Base-by-base conservation (phyloP, 2,113 vertebrate genomes). In the Toxotes jaculatrix region DNA sequence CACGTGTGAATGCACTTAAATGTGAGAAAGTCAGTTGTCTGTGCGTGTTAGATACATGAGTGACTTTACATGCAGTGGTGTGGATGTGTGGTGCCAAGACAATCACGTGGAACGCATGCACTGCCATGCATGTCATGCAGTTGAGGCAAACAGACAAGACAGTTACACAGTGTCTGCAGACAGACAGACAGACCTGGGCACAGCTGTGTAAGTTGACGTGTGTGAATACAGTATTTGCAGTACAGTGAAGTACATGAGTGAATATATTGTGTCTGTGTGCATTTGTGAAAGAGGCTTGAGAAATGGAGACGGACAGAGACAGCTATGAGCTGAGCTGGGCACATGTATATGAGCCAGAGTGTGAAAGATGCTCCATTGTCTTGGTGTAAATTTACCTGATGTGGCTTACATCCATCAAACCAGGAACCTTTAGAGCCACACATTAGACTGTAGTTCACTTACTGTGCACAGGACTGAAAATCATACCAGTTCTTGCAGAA, bases 301-400 rank as follows among this genome's bases (percentile, higher is more conserved):
- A 88, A 80, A 93, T 80, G 85, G 82, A 88, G 59, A 87, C 72
- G 32, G 53, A 92, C 87, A 86, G 74, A 90, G 82, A 88, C 62
- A 83, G 83, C 81, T 87, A 32, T 84, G 77, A 85, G 82, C 88
- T 84, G 82, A 91, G 91, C 38, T 86, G 72, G 68, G 80, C 81
- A 90, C 90, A 84, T 40, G 74, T 76, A 75, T 66, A 86, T 43
- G 7, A 93, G 93, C 89, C 84, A 95, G 96, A 97, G 96, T 96
- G 97, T 97, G 96, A 96, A 96, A 97, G 96, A 95, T 96, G 96
- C 95, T 94, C 86, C 88, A 77, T 61, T 88, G 92, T 93, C 43
- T 68, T 93, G 92, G 90, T 85, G 92, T 76, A 88, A 89, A 94
- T 93, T 94, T 80, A 80, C 80, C 82, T 86, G 79, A 65, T n/a